Percentiles rank a stretch among this genome's conserved stretches.
phyloP scores from a whole-genome alignment of 2,888 invertebrate species.

The Trichogramma evanescens region DNA sequence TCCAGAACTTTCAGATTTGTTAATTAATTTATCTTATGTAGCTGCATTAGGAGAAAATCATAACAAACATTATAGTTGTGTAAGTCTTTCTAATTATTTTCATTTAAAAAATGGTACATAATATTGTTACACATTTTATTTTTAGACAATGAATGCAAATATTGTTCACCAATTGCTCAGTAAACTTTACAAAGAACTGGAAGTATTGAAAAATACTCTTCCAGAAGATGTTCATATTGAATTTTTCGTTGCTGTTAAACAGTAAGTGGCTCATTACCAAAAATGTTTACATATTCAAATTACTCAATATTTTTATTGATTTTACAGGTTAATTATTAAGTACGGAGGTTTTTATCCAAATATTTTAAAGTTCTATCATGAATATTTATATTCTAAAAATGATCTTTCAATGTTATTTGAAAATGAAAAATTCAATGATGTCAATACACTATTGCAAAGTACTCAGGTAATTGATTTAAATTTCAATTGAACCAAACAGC shows the following conservation, averaged over 20 bases:
- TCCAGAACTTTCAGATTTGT: constrained; percentile 35
- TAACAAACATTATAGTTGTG: constrained; percentile 45
- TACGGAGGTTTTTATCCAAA: constrained; percentile 28
- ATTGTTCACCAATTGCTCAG: constrained; percentile 31
- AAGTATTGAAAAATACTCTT: constrained; percentile 29
- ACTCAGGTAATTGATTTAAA: constrained; percentile 21
- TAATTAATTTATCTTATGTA: constrained; percentile 41
- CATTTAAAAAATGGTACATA: no score
- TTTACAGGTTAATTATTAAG: constrained; percentile 20
- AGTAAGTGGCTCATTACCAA: constrained; percentile 16
- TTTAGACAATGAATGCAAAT: constrained; percentile 43
- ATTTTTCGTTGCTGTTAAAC: constrained; percentile 22
- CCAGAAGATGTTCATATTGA: constrained; percentile 27
- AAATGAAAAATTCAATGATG: constrained; percentile 6
- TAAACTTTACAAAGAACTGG: constrained; percentile 34
- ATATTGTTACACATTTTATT: not conserved
- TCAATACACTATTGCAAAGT: constrained; percentile 24
- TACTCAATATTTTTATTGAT: not conserved
- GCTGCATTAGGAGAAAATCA: constrained; percentile 42
- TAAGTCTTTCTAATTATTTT: constrained; percentile 26
- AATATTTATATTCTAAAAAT: constrained; percentile 19
- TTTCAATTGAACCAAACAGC: not conserved
- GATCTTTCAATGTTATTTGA: constrained; percentile 19
- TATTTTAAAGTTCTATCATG: constrained; percentile 25
- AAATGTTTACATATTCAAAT: not conserved